Percentiles rank a stretch among this genome's conserved stretches.
These are phyloP conservation scores for Mus pahari DNA, from an alignment of 2,113 vertebrate genomes.

Conservation along the genomic window DNA sequence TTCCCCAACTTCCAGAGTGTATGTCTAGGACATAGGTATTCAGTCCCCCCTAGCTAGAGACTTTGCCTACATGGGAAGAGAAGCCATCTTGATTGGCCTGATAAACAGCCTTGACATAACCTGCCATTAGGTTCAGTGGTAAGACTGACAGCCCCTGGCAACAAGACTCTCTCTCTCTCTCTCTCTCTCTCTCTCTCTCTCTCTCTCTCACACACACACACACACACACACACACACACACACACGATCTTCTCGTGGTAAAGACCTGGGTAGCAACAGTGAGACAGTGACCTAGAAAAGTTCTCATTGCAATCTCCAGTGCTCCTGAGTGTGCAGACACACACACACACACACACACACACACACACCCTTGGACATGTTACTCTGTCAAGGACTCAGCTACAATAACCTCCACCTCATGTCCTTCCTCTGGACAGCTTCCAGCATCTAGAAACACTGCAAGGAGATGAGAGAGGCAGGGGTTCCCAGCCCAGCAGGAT, in stretches of 20 bases:
- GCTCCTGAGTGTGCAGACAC: not conserved
- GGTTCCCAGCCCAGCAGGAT: not conserved
- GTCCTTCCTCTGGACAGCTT: not conserved
- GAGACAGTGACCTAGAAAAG: not conserved
- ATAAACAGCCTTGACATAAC: not conserved
- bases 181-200: too few species aligned
- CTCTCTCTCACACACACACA: too few species aligned
- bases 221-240: too few species aligned
- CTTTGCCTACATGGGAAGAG: not conserved
- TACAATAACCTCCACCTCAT: not conserved
- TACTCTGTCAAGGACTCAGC: not conserved
- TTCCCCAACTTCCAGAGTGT: not conserved
- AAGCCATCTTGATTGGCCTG: not conserved
- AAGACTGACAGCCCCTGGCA: not conserved
- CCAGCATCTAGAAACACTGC: rapidly evolving
- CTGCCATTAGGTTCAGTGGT: not conserved
- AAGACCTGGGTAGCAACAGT: not conserved
- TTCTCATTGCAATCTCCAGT: not conserved
- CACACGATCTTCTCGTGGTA: not conserved
- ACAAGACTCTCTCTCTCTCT: slow-evolving; percentile 27
- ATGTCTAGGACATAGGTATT: too few species aligned
- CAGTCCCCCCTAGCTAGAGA: not conserved
- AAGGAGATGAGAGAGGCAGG: not conserved
- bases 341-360: not conserved
- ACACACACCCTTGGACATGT: not conserved